These are phyloP conservation scores for Ceratosolen fusciceps DNA, from an alignment of 1,140 invertebrate species.

Conservation along the genomic window DNA sequence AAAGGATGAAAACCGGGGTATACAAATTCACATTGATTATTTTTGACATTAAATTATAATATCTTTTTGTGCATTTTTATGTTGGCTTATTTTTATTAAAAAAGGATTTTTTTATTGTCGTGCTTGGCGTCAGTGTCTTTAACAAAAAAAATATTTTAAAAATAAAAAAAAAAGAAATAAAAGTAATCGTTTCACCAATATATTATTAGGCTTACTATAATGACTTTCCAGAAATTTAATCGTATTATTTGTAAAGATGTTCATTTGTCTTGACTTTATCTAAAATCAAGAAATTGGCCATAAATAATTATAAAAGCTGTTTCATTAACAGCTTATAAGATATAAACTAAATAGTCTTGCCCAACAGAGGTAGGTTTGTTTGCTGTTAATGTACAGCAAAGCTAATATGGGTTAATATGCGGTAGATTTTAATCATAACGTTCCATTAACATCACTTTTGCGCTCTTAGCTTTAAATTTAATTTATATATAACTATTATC, in stretches of 20 bases:
- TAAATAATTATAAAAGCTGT: constrained; percentile 20
- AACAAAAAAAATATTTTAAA: constrained; percentile 35
- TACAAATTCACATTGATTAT: constrained; percentile 24
- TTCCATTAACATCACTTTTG: constrained; percentile 23
- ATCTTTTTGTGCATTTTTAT: constrained; percentile 7
- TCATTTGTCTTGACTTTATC: constrained; percentile 33
- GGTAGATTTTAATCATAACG: constrained; percentile 30
- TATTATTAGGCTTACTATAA: constrained; percentile 40
- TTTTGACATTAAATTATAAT: not conserved
- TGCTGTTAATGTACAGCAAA: constrained; percentile 6
- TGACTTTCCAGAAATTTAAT: constrained; percentile 34
- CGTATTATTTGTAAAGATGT: constrained; percentile 32
- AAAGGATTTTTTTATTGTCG: constrained; percentile 49
- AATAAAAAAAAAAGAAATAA: constrained; percentile 20
- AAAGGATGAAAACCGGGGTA: not conserved
- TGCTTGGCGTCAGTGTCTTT: constrained; percentile 38
- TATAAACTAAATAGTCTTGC: constrained; percentile 32
- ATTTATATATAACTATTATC: not conserved
- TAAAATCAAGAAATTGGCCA: constrained; percentile 18
- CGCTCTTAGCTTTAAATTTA: constrained; percentile 15
- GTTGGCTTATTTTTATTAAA: constrained; percentile 35
- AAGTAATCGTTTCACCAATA: constrained; percentile 23
- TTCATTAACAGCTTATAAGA: constrained; percentile 24
- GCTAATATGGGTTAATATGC: not conserved
- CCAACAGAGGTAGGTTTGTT: constrained; percentile 1